These are phyloP conservation scores for Eulemur rufifrons DNA, from an alignment of 2,113 vertebrate genomes.

Conservation along the genomic window DNA sequence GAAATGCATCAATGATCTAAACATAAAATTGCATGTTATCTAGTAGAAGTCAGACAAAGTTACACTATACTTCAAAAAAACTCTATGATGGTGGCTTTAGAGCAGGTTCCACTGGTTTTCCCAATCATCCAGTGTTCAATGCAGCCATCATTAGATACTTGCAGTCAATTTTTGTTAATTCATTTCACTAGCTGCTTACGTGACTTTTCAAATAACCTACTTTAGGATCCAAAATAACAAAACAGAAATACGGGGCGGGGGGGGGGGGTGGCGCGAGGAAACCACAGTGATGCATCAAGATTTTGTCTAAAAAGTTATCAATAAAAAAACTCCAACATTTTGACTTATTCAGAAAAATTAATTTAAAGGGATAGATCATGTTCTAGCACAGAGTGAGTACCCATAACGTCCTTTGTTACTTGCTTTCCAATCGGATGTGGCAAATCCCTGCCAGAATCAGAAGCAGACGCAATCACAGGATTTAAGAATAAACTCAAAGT, in stretches of 20 bases:
- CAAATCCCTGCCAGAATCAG: neutral
- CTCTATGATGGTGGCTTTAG: neutral
- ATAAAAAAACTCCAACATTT: neutral
- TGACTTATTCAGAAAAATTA: constrained; percentile 22
- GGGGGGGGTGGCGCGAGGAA: too few species aligned
- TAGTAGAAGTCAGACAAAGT: neutral
- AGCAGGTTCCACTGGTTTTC: neutral
- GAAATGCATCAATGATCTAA: neutral
- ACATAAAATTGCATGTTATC: neutral
- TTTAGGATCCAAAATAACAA: neutral
- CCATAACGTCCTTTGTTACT: neutral
- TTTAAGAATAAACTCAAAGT: neutral
- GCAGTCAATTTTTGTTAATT: neutral
- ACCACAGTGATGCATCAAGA: neutral
- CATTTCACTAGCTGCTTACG: neutral
- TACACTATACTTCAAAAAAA: neutral
- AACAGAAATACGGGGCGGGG: neutral
- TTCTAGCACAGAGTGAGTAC: neutral
- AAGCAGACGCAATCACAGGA: neutral
- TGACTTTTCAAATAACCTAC: neutral
- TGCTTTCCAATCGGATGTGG: neutral
- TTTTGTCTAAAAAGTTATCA: constrained; percentile 12
- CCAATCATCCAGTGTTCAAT: neutral
- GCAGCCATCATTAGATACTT: neutral
- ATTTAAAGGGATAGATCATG: neutral